Conservation (phyloP, 2,797 vertebrate species). For the Mormyrops attenuatus region DNA sequence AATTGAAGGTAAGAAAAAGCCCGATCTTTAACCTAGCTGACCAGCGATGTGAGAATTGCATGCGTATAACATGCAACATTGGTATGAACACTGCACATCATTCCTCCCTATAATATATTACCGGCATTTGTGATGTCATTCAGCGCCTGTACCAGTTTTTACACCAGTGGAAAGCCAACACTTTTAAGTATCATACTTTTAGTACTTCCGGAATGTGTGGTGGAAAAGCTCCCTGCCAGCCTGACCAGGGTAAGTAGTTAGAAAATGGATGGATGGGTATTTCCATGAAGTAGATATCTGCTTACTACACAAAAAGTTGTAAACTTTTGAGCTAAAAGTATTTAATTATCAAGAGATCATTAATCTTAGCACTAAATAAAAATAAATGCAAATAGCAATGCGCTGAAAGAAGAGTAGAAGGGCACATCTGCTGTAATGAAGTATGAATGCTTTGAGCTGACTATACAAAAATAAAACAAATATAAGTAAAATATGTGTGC, state of each 20-base stretch:
- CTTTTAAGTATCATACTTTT: background rate
- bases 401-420: background rate
- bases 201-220: background rate
- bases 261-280: background rate
- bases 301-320: background rate
- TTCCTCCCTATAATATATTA: background rate
- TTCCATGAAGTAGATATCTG: background rate
- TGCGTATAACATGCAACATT: background rate
- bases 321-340: background rate
- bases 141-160: background rate
- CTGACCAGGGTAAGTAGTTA: background rate
- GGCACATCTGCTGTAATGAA: background rate
- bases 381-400: background rate
- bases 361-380: constrained; percentile 1
- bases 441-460: background rate
- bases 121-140: background rate
- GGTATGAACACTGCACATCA: background rate
- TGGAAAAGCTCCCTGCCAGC: background rate
- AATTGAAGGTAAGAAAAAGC: background rate
- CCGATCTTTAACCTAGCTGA: background rate
- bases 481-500: background rate
- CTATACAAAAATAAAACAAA: background rate
- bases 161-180: background rate
- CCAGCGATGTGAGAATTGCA: background rate
- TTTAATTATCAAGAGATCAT: background rate